A percentile compares a stretch with the other conserved stretches of the same genome.
Evolutionary conservation across 2,888 invertebrate genomes (phyloP).

Genomic region (Germaria angustata): DNA sequence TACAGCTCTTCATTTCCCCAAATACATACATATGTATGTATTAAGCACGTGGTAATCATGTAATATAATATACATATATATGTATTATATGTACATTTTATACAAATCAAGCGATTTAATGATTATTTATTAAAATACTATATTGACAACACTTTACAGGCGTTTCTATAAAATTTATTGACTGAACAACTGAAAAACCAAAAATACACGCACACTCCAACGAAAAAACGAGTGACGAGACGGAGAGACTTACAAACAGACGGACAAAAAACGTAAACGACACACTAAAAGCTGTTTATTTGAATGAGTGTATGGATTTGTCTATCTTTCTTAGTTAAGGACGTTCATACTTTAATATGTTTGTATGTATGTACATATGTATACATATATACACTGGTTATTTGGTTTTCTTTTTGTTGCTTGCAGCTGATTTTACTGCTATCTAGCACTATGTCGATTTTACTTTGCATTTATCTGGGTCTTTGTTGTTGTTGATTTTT

Average conservation of each 20-base stretch:
- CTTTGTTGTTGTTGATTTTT: constrained; percentile 32
- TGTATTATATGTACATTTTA: no score
- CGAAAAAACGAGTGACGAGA: neutral
- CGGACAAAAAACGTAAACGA: neutral
- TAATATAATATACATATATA: no score
- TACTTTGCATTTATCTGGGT: constrained; percentile 58
- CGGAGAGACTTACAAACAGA: neutral
- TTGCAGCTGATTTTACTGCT: constrained; percentile 19
- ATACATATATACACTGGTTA: neutral
- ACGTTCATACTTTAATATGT: no score
- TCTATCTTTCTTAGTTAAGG: no score
- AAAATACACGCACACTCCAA: constrained; percentile 11
- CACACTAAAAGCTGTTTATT: constrained; percentile 37
- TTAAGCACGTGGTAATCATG: no score
- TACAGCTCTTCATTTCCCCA: no score
- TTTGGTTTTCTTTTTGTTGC: neutral
- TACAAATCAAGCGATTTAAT: neutral
- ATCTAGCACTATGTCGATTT: constrained; percentile 34
- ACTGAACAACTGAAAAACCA: constrained; percentile 37
- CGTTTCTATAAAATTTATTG: constrained; percentile 55
- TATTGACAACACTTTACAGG: constrained; percentile 50
- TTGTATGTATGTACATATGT: neutral
- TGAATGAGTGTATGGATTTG: constrained; percentile 14
- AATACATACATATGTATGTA: no score
- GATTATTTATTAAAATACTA: neutral